Conservation (phyloP, 1,140 invertebrate genomes). For the Trinorchestia longiramus region DNA sequence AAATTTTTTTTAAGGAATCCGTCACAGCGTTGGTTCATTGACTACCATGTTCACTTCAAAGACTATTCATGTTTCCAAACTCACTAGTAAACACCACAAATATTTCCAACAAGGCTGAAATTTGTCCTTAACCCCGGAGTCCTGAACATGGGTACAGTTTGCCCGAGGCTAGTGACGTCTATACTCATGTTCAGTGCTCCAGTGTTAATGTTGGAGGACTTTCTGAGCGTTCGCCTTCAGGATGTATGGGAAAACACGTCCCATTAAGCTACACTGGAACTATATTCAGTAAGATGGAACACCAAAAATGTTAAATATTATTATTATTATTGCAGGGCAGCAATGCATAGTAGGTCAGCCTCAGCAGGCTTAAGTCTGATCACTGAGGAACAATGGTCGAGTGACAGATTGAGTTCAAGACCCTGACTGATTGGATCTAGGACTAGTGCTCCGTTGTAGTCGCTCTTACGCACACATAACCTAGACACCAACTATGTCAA, state of each 20-base stretch:
- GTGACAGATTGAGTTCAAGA: constrained; percentile 33
- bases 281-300: background rate
- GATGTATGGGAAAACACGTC: background rate
- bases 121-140: background rate
- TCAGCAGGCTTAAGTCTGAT: background rate
- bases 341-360: background rate
- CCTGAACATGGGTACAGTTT: too few species aligned
- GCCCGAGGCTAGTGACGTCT: too few species aligned
- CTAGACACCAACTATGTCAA: background rate
- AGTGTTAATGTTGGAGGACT: too few species aligned
- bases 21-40: background rate
- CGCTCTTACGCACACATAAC: background rate
- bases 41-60: background rate
- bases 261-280: background rate
- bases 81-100: background rate
- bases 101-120: background rate
- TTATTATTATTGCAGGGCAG: too few species aligned
- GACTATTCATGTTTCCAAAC: background rate
- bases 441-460: background rate
- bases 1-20: background rate
- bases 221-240: background rate
- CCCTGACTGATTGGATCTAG: background rate
- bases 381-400: background rate
- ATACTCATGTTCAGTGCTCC: too few species aligned
- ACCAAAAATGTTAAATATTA: background rate